Conservation (phyloP, 1,140 invertebrate species). For the Episyrphus balteatus region DNA sequence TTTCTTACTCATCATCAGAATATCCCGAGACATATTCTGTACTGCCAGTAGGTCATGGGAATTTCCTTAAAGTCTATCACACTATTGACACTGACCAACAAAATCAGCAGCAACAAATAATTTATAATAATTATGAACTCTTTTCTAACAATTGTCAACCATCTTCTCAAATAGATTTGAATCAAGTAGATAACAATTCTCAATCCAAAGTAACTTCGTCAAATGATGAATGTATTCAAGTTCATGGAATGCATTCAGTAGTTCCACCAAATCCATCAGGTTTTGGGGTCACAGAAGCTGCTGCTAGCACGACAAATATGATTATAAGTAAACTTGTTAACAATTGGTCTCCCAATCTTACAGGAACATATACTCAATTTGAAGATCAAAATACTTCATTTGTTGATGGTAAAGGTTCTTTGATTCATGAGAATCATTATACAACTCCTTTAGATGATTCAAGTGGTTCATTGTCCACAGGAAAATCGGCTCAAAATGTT, state of each 20-base stretch:
- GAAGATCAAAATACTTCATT: conserved; percentile 46
- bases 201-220: too few species aligned
- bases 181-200: too few species aligned
- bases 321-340: conserved; percentile 63
- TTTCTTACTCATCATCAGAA: conserved; percentile 12
- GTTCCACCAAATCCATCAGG: background rate
- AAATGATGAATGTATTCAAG: conserved; percentile 7
- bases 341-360: conserved; percentile 72
- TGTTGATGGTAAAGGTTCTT: too few species aligned
- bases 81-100: conserved; percentile 14
- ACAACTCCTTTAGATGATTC: too few species aligned
- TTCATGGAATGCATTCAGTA: conserved; percentile 4
- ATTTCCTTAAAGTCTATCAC: conserved; percentile 33
- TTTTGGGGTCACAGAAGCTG: too few species aligned
- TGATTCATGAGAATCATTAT: too few species aligned
- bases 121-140: conserved; percentile 21
- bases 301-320: conserved; percentile 17
- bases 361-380: conserved; percentile 70
- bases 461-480: too few species aligned
- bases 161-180: too few species aligned
- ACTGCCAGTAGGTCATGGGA: conserved; percentile 28
- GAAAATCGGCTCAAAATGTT: background rate
- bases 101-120: conserved; percentile 12
- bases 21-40: conserved; percentile 30
- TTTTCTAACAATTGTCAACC: conserved; percentile 30